Evolutionary conservation across 2,888 invertebrate species (phyloP).

Genomic region (Coecobrya sp.): DNA sequence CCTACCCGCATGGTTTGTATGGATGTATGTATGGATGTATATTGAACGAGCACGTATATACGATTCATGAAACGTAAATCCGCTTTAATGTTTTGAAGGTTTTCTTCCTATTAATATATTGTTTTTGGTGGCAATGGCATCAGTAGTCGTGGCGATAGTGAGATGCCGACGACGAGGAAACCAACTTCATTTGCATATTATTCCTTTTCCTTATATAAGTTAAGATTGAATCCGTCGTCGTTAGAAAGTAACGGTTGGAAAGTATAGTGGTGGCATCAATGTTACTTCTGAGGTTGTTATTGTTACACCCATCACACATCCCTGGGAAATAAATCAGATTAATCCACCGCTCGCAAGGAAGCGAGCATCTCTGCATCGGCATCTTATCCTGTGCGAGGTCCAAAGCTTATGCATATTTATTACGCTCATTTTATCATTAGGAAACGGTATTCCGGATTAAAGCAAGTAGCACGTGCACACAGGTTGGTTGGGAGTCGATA

Average conservation of each 20-base stretch:
- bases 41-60: not conserved
- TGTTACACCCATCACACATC: not conserved
- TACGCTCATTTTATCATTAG: too few species aligned
- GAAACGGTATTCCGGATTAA: too few species aligned
- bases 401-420: too few species aligned
- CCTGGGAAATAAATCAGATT: constrained; percentile 28
- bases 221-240: not conserved
- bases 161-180: not conserved
- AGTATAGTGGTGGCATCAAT: not conserved
- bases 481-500: too few species aligned
- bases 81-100: not conserved
- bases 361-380: not conserved
- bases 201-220: not conserved
- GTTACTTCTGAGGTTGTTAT: not conserved
- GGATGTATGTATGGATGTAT: too few species aligned
- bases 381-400: not conserved
- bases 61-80: constrained; percentile 8
- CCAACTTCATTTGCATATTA: constrained; percentile 16
- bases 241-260: not conserved
- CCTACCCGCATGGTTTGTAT: too few species aligned
- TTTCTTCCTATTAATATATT: not conserved
- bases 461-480: too few species aligned
- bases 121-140: too few species aligned
- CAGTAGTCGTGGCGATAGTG: not conserved
- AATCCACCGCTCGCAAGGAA: not conserved